Conservation (phyloP, 2,113 vertebrate genomes). For the Elaphurus davidianus region DNA sequence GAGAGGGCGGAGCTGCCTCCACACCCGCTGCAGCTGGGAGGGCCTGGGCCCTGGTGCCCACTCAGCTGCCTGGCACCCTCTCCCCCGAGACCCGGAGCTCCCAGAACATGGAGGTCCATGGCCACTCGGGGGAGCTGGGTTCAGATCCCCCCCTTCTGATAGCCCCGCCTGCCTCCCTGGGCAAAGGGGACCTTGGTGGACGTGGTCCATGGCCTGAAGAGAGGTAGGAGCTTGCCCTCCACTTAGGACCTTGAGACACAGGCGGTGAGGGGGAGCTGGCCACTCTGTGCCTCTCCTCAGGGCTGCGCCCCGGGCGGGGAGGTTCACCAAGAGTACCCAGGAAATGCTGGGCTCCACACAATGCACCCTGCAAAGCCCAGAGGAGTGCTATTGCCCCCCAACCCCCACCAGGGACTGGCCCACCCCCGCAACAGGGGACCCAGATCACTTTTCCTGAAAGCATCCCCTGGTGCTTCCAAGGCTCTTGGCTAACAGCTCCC, state of each 20-base stretch:
- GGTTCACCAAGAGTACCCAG: background rate
- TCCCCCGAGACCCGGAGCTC: accelerated
- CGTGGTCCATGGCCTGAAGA: accelerated
- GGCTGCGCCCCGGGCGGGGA: background rate
- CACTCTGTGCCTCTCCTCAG: background rate
- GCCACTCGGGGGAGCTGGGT: background rate
- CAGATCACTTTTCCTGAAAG: background rate
- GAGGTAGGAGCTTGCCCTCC: background rate
- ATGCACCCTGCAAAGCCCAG: background rate
- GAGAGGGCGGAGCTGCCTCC: background rate
- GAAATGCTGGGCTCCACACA: accelerated
- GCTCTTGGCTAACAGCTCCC: background rate
- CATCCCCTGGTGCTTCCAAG: background rate
- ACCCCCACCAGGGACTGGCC: background rate
- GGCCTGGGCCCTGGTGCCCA: background rate
- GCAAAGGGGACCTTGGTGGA: background rate
- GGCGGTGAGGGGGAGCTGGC: background rate
- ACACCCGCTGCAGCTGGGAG: accelerated
- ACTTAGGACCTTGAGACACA: accelerated
- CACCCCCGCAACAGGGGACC: accelerated
- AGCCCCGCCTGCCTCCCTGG: accelerated
- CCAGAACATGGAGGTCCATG: background rate
- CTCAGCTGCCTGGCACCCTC: background rate
- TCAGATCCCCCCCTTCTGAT: background rate
- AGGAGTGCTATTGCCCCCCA: background rate